Evolutionary conservation across 2,888 invertebrate genomes (phyloP), one percentile per base, ranked within the genome.

Genomic region (Caenorhabditis macrosperma): DNA sequence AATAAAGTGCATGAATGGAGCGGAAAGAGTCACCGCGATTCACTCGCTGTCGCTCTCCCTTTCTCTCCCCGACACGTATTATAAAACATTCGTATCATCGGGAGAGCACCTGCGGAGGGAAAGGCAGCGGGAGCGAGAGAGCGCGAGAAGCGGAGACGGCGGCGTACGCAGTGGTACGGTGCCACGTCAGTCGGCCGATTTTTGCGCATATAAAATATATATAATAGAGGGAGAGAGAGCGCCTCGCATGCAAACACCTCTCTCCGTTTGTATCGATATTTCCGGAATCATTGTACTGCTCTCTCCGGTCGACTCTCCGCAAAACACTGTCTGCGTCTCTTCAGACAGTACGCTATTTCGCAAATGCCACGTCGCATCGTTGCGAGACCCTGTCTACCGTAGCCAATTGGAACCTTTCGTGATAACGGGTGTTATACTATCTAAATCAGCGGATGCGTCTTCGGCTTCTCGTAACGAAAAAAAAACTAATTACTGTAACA

Each of bases 61-160:
- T 33, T 66, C n/a, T 12, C 28, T 12, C n/a, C 7, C 35, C 59
- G 46, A 50, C 52, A 54, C 44, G 64, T 72, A 72, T 64, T 74
- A 74, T 74, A 74, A 74, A 74, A 74, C 74, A 74, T 71, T 74
- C 64, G 74, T 74, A 74, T 74, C 74, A 63, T 41, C 9, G 57
- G 20, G 74, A 64, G 63, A 64, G 74, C 74, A 74, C 41, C 38
- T 50, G 64, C 61, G 35, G 54, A 26, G 28, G 24, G 24, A 69
- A 20, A 26, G 22, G 33, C n/a, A n/a, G n/a, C n/a, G 33, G 54
- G 44, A 44, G 10, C 4, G 20, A 50, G 54, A 44, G 41, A 28
- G 3, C 41, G 17, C 5, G 20, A 38, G 54, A 46, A 28, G 44
- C 1, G 33, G 20, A 35, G 26, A 17, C 22, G 30, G 28, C 28